Evolutionary conservation across 2,888 invertebrate genomes (phyloP).

Genomic region (Diaphora mendica): DNA sequence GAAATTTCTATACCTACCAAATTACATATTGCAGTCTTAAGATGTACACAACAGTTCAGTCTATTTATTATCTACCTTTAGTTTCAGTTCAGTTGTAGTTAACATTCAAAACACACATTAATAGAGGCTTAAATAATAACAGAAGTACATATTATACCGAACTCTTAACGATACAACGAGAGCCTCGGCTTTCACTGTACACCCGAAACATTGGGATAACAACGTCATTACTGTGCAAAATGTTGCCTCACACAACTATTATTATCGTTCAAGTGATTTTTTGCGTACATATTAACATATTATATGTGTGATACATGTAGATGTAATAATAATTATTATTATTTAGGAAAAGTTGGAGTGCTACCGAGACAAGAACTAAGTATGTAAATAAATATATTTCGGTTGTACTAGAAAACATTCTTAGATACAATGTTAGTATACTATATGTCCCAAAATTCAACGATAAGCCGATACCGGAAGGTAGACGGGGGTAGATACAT

Average conservation of each 20-base stretch:
- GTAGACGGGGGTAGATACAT: too few relatives aligned
- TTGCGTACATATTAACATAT: not conserved
- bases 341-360: not conserved
- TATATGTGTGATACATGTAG: not conserved
- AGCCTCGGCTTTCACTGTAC: not conserved
- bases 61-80: too few relatives aligned
- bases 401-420: too few relatives aligned
- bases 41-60: too few relatives aligned
- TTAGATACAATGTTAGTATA: too few relatives aligned
- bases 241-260: not conserved
- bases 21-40: too few relatives aligned
- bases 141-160: not conserved
- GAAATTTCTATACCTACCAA: not conserved
- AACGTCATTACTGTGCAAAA: slow-evolving; percentile 1
- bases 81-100: too few relatives aligned
- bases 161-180: not conserved
- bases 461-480: too few relatives aligned
- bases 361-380: not conserved
- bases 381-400: too few relatives aligned
- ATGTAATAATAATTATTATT: not conserved
- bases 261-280: not conserved
- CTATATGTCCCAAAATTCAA: too few relatives aligned
- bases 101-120: not conserved
- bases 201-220: slow-evolving; percentile 3
- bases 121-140: not conserved